Percentiles rank a stretch among this genome's conserved stretches.
Conservation (phyloP, 2,888 invertebrate genomes). For the Agapetus fuscipes region DNA sequence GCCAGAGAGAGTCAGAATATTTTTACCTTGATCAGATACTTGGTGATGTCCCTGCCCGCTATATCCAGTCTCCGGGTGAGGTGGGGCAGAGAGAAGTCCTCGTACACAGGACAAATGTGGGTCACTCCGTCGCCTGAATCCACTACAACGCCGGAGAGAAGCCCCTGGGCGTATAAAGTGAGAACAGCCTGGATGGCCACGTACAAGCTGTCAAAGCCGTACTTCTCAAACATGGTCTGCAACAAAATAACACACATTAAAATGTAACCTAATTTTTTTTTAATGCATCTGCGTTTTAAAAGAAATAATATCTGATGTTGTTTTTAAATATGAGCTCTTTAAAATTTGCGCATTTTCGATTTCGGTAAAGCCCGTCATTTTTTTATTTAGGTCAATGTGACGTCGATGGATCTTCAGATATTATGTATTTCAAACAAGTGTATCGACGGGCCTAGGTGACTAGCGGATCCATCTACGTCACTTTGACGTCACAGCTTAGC, state of each 20-base stretch:
- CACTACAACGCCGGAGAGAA: slow-evolving; percentile 96
- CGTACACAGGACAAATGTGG: slow-evolving; percentile 98
- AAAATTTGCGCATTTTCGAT: too few relatives aligned
- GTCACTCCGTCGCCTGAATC: slow-evolving; percentile 99
- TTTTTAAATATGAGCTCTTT: too few relatives aligned
- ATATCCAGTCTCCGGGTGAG: slow-evolving; percentile 91
- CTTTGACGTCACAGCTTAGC: too few relatives aligned
- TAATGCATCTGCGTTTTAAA: too few relatives aligned
- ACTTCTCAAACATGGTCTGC: slow-evolving; percentile 95
- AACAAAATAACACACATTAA: slow-evolving; percentile 22
- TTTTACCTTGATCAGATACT: slow-evolving; percentile 90
- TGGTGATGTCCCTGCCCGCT: slow-evolving; percentile 95
- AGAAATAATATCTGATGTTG: too few relatives aligned
- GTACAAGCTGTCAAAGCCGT: slow-evolving; percentile 87
- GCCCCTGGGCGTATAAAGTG: slow-evolving; percentile 92
- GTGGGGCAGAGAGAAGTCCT: slow-evolving; percentile 93
- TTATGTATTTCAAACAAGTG: too few relatives aligned
- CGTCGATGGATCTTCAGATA: too few relatives aligned
- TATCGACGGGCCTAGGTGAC: too few relatives aligned
- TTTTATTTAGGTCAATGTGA: too few relatives aligned
- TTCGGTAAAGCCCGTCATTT: too few relatives aligned
- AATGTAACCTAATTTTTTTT: slow-evolving; percentile 2
- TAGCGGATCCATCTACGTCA: too few relatives aligned
- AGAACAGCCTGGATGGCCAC: slow-evolving; percentile 95
- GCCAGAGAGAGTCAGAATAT: too few relatives aligned